Percentiles rank a stretch among this genome's conserved stretches.
phyloP scores from a whole-genome alignment of 2,888 invertebrate genomes.

The Lochmaea capreae region DNA sequence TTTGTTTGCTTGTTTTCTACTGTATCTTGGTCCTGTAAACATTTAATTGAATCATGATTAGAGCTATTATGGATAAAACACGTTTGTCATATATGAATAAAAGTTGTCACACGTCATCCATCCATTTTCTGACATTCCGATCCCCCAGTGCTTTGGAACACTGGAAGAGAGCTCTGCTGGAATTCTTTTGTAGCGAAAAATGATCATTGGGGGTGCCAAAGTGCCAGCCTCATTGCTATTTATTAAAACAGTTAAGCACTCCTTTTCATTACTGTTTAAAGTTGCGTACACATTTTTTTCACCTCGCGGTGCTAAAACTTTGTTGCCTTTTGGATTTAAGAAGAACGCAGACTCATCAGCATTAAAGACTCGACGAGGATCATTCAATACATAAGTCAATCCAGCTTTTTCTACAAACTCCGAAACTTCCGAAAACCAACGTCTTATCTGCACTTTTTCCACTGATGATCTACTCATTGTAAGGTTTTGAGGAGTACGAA shows the following conservation, averaged over 20 bases:
- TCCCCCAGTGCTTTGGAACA: constrained; percentile 27
- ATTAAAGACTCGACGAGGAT: constrained; percentile 30
- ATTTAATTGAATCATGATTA: constrained; percentile 8
- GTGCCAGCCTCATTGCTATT: constrained; percentile 20
- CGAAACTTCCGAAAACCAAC: constrained; percentile 19
- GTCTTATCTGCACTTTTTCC: not conserved
- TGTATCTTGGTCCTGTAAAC: no score
- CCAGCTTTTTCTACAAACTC: constrained; percentile 16
- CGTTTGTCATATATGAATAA: constrained; percentile 23
- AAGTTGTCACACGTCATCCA: constrained; percentile 26
- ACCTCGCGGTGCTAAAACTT: constrained; percentile 11
- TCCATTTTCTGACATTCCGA: constrained; percentile 27
- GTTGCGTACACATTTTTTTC: constrained; percentile 20
- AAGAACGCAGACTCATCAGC: constrained; percentile 30
- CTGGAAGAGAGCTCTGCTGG: constrained; percentile 25
- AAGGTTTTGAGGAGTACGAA: constrained; percentile 14
- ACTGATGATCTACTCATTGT: constrained; percentile 19
- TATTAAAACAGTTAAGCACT: constrained; percentile 25
- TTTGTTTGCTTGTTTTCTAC: not conserved
- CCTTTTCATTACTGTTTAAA: constrained; percentile 24
- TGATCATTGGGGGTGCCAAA: constrained; percentile 4
- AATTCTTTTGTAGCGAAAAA: constrained; percentile 22
- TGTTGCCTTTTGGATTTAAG: constrained; percentile 26
- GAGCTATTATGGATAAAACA: constrained; percentile 17
- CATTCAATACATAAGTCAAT: constrained; percentile 17